phyloP scores from a whole-genome alignment of 2,113 vertebrate species.

The Recurvirostra avosetta region DNA sequence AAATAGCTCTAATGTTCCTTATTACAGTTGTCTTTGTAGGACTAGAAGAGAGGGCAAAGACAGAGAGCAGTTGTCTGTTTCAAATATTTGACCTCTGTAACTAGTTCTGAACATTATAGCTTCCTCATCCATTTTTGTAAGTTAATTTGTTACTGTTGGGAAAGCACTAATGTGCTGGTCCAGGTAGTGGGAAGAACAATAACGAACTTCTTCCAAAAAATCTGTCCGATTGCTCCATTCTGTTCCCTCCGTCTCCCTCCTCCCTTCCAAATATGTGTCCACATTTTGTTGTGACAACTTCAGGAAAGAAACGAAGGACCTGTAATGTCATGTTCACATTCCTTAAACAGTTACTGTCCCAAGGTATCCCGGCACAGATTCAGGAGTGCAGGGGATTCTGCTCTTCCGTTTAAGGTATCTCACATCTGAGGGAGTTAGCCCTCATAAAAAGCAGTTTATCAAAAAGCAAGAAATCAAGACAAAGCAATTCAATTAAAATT shows the following conservation, averaged over 20 bases:
- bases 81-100: neutral
- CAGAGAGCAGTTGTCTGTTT: neutral
- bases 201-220: neutral
- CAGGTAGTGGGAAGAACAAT: neutral
- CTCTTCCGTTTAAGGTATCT: neutral
- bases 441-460: neutral
- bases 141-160: neutral
- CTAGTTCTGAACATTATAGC: neutral
- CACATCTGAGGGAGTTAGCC: neutral
- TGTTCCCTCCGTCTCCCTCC: neutral
- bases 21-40: neutral
- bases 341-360: neutral
- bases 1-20: neutral
- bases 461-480: neutral
- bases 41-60: neutral
- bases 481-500: neutral
- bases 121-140: neutral
- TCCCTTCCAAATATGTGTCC: neutral
- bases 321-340: neutral
- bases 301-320: neutral
- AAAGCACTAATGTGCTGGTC: neutral
- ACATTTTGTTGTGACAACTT: neutral
- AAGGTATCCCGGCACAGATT: neutral
- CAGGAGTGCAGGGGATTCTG: neutral
- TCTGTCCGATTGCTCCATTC: neutral